A percentile compares a stretch with the other conserved stretches of the same genome.
These are phyloP conservation scores for Corvus cornix DNA, from an alignment of 2,113 vertebrate species.

Conservation along the genomic window DNA sequence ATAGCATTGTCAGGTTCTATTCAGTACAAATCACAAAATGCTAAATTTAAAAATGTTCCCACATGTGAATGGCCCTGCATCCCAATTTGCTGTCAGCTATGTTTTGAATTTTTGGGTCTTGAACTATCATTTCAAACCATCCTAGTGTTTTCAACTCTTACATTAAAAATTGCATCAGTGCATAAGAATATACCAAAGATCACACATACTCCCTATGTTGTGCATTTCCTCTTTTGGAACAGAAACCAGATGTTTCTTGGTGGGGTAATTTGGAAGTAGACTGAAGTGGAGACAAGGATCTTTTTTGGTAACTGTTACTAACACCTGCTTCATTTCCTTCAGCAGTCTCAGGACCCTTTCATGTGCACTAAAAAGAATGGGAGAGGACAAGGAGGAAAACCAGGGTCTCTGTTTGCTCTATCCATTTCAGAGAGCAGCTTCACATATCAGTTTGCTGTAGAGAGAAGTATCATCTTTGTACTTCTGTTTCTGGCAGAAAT, in stretches of 20 bases:
- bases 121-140: neutral
- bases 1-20: neutral
- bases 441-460: neutral
- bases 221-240: constrained; percentile 27
- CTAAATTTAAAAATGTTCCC: neutral
- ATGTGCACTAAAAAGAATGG: neutral
- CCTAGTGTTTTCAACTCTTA: neutral
- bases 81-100: neutral
- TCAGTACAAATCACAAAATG: neutral
- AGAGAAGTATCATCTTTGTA: neutral
- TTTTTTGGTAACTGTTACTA: constrained; percentile 47
- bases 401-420: neutral
- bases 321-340: constrained; percentile 56
- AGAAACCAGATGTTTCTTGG: constrained; percentile 54
- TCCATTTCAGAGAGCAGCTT: neutral
- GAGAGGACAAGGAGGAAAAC: neutral
- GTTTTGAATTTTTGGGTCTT: neutral
- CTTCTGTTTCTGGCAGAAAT: neutral
- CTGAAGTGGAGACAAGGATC: neutral
- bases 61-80: neutral
- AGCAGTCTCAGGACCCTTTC: neutral
- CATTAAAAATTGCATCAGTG: neutral
- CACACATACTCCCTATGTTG: neutral
- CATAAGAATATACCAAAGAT: neutral
- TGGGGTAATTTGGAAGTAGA: neutral